A percentile compares a stretch with the other conserved stretches of the same genome.
Conservation (phyloP, 2,113 vertebrate genomes). For the Eulacestoma nigropectus region DNA sequence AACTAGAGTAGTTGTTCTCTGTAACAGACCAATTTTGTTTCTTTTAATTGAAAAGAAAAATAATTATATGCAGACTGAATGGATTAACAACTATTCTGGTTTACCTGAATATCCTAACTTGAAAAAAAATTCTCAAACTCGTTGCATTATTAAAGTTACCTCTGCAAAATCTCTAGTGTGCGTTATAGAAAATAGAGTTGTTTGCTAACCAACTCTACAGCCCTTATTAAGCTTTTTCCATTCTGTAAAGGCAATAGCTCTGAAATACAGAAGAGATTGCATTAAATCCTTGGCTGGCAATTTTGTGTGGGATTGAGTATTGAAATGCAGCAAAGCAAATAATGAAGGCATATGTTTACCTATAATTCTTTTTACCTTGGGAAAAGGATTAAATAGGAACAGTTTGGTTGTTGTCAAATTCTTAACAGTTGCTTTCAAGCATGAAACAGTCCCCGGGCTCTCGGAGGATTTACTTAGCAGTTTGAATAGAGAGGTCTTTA, state of each 20-base stretch:
- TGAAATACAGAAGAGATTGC: constrained; percentile 76
- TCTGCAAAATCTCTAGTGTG: constrained; percentile 46
- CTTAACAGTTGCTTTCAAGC: constrained; percentile 88
- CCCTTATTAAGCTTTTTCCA: constrained; percentile 69
- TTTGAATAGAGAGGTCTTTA: constrained; percentile 84
- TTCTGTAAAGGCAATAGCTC: constrained; percentile 70
- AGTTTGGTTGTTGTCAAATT: constrained; percentile 90
- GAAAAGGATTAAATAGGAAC: constrained; percentile 88
- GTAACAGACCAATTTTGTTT: not conserved
- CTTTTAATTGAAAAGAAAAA: not conserved
- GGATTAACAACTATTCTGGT: not conserved
- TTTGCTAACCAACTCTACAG: constrained; percentile 56
- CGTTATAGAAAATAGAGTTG: constrained; percentile 36
- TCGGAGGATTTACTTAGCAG: constrained; percentile 82
- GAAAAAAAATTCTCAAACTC: not conserved
- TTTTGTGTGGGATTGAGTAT: constrained; percentile 79
- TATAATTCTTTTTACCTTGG: constrained; percentile 90
- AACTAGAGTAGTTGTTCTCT: not conserved
- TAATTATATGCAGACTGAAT: not conserved
- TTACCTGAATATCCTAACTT: not conserved
- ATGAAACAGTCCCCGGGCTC: constrained; percentile 80
- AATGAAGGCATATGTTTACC: constrained; percentile 92
- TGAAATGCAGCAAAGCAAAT: constrained; percentile 89
- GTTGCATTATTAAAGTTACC: constrained; percentile 12
- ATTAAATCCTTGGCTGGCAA: constrained; percentile 80